phyloP scores from a whole-genome alignment of 1,140 invertebrate genomes.

The Spodoptera frugiperda region DNA sequence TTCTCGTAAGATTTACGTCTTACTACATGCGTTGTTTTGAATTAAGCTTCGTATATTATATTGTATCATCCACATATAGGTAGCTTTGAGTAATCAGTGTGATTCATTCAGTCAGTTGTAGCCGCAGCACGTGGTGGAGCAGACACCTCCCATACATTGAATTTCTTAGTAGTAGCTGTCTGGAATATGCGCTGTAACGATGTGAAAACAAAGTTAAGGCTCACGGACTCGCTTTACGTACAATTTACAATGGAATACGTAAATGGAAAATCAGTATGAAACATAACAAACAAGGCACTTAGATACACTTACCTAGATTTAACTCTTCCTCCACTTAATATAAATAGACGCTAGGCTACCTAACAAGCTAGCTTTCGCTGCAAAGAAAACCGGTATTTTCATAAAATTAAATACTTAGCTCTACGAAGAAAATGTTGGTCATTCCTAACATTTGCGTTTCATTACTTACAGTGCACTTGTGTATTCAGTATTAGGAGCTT shows the following conservation, averaged over 20 bases:
- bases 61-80: neutral
- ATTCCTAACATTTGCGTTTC: constrained; percentile 15
- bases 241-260: neutral
- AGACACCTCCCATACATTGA: constrained; percentile 30
- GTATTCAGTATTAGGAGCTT: neutral
- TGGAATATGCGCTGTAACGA: constrained; percentile 18
- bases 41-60: constrained; percentile 28
- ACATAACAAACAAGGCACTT: too few species aligned
- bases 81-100: constrained; percentile 49
- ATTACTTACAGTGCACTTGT: neutral
- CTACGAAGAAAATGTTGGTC: constrained; percentile 19
- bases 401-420: constrained; percentile 40
- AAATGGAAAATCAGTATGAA: too few species aligned
- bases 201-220: neutral
- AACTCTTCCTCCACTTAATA: neutral
- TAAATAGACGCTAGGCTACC: constrained; percentile 32
- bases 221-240: neutral
- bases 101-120: constrained; percentile 50
- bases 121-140: constrained; percentile 33
- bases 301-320: constrained; percentile 11
- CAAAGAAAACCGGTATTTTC: constrained; percentile 26
- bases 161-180: constrained; percentile 4
- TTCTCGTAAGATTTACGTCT: too few species aligned
- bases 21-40: neutral
- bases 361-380: constrained; percentile 21